Evolutionary conservation across 2,888 invertebrate genomes (phyloP), one percentile per base, ranked within the genome.

Genomic region (Scelioninae gen. 1): DNA sequence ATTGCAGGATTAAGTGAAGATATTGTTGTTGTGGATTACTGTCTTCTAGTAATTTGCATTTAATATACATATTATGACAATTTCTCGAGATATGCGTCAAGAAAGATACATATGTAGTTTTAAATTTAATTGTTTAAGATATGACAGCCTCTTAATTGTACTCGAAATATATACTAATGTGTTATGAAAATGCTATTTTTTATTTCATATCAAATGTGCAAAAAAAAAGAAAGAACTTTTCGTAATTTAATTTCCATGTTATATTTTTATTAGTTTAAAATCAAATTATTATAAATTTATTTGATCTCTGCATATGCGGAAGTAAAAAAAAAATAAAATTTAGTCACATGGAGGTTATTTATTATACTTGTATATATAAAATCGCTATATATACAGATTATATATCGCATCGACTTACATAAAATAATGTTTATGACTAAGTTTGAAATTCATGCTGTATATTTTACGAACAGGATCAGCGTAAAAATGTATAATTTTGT

Each of bases 1-100:
- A 87, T 88, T 87, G 86, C 84, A 84, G 85, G 76, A 77, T 66
- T 72, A 82, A 72, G 66, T 55, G 51, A 71, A 77, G 38, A 32
- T 56, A 74, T 43, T 29, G 55, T 49, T 63, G 74, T 56, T 77
- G 49, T 49, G 72, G 55, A 77, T 82, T 74, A 82, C 56, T 38
- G 34, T 77, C 72, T 66, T 65, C 13, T 51, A 68, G 62, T 34
- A 43, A 74, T 82, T 82, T 77, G 82, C 77, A 82, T 75, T 13
- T 69, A 56, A 76, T 23, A 47, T 58, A 34, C 51, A 60, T 34
- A 68, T 58, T 23, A 16, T 31, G 49, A 38, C 40, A 31, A 58
- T 60, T 43, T 16, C 58, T 23, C 15, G 32, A 31, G 32, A 53
- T 10, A 31, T 32, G 10, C 16, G 5, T 8, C 15, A 10, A 11